Evolutionary conservation across 1,140 invertebrate genomes (phyloP), one percentile per base, ranked within the genome.

Genomic region (Steinernema khuongi): DNA sequence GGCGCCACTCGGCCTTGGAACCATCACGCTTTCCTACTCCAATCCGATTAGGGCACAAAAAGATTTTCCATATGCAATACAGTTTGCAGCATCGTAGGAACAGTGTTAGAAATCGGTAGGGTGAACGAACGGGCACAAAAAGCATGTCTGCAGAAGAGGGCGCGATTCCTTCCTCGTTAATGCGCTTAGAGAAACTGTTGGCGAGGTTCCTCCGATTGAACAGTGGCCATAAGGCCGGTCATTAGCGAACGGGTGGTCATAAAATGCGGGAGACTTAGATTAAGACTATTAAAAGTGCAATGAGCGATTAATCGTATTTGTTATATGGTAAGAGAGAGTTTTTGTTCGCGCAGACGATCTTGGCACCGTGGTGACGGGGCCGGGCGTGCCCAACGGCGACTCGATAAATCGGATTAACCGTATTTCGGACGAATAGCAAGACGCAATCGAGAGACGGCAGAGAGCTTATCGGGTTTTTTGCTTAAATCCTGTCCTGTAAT

Each of bases 391-490:
- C 50, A 11, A 7, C 26, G 50, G 50, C 22, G 50, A 26, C 11
- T 60, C 50, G 22, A 14, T 60, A 14, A 60, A 60, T 60, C 50
- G 50, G 50, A 60, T 60, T 60, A 60, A 60, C 50, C 50, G 50
- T 60, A 60, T 60, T 60, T 60, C 50, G 19, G 50, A 41, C 36
- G 50, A 14, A 22, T n/a, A 60, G 4, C 19, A 22, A 14, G 50
- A 17, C 26, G 50, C 50, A 60, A 60, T 14, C 19, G 50, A 17
- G 11, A 60, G 22, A 60, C 4, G 50, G 19, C 4, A 14, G 4
- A 60, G 11, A 60, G 50, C 50, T 14, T 7, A 60, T 7, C 50
- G 7, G 50, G 14, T 60, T 60, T 60, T 60, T 60, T 22, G 50
- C 50, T 60, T 41, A 60, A 60, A 60, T 26, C 50, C 50, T 4